These are phyloP conservation scores for Megamerina dolium DNA, from an alignment of 2,888 invertebrate species.

Conservation along the genomic window DNA sequence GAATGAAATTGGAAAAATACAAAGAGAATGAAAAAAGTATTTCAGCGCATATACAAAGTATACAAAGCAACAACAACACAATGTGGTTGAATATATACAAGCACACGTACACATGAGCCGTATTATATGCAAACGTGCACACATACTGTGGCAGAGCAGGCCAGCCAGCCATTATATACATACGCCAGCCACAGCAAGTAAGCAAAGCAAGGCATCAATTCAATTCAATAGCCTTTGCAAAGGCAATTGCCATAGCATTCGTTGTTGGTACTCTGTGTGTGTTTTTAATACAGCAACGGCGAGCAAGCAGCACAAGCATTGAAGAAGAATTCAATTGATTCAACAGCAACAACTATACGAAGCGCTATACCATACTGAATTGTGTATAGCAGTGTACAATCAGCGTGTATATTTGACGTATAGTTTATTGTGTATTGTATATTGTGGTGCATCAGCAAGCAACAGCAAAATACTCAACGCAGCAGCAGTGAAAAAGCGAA, in stretches of 20 bases:
- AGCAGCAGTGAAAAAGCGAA: constrained; percentile 13
- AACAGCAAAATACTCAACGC: constrained; percentile 8
- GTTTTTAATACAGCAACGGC: constrained; percentile 39
- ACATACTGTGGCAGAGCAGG: neutral
- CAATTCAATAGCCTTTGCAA: constrained; percentile 45
- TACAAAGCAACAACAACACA: no score
- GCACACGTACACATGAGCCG: neutral
- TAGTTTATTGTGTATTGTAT: neutral
- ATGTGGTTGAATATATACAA: no score
- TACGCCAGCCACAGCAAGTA: constrained; percentile 3
- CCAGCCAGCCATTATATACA: no score
- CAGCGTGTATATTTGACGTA: no score
- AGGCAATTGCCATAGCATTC: constrained; percentile 37
- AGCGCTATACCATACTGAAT: no score
- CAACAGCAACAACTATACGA: constrained; percentile 13
- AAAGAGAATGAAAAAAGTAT: neutral
- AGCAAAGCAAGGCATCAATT: constrained; percentile 34
- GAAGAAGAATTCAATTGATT: constrained; percentile 16
- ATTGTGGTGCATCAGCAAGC: neutral
- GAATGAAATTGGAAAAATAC: neutral
- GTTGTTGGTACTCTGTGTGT: constrained; percentile 46
- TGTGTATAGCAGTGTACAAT: no score
- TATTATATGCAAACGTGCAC: neutral
- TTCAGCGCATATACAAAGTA: no score
- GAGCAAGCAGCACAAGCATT: constrained; percentile 21